Evolutionary conservation across 2,113 vertebrate species (phyloP).

Genomic region (Lepisosteus oculatus): DNA sequence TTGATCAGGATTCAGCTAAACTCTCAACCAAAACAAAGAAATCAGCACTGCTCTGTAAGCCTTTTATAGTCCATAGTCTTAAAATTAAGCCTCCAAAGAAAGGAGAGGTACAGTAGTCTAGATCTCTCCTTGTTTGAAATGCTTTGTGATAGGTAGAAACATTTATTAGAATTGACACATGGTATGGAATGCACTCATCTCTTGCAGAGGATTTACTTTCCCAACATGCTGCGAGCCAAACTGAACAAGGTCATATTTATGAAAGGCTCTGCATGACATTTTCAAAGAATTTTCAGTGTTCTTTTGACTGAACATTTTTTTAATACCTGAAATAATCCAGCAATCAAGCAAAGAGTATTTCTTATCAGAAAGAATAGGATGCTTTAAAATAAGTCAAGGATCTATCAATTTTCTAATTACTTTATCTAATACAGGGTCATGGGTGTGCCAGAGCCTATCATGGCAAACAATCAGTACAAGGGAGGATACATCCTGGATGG

Average conservation of each 20-base stretch:
- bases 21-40: background rate
- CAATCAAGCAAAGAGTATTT: no score
- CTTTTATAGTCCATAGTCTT: background rate
- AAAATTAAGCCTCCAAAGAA: conserved; percentile 28
- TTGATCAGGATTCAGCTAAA: no score
- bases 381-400: no score
- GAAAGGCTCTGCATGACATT: background rate
- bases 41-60: background rate
- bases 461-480: no score
- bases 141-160: conserved; percentile 37
- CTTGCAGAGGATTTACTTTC: conserved; percentile 10
- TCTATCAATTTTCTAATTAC: no score
- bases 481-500: no score
- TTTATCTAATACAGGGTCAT: no score
- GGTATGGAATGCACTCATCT: conserved; percentile 1
- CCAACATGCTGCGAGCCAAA: background rate
- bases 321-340: background rate
- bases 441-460: no score
- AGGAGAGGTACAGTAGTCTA: conserved; percentile 18
- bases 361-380: no score
- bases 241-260: background rate
- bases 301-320: background rate
- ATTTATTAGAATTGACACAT: conserved; percentile 34
- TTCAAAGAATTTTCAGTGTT: background rate
- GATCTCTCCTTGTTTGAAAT: conserved; percentile 33